Evolutionary conservation across 2,113 vertebrate species (phyloP).

Genomic region (Dryoscopus gambensis): DNA sequence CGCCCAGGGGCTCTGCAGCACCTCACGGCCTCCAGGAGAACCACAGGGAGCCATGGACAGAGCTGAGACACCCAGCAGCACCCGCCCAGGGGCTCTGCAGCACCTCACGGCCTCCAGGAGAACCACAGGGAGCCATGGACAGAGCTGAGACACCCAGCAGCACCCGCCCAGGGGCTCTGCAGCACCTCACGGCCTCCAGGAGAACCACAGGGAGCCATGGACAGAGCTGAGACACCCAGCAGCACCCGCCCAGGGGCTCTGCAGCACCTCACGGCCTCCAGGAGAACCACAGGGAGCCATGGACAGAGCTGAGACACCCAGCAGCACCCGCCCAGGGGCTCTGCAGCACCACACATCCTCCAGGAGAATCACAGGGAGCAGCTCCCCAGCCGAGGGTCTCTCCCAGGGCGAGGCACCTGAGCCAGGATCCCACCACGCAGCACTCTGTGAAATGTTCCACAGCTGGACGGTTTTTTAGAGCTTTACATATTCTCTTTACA

Average conservation of each 20-base stretch:
- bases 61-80: not conserved
- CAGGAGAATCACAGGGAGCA: not conserved
- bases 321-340: not conserved
- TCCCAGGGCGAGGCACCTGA: not conserved
- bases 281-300: not conserved
- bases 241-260: not conserved
- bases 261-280: accelerated
- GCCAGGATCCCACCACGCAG: not conserved
- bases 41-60: not conserved
- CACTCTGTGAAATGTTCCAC: not conserved
- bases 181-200: accelerated
- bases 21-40: accelerated
- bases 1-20: not conserved
- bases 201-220: not conserved
- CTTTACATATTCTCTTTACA: not conserved
- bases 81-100: not conserved
- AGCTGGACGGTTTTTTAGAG: not conserved
- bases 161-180: not conserved
- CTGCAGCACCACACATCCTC: accelerated
- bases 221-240: not conserved
- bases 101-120: accelerated
- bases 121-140: not conserved
- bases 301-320: not conserved
- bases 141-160: not conserved
- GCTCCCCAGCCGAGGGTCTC: not conserved